phyloP scores from a whole-genome alignment of 2,113 vertebrate species.

The Labrus mixtus region DNA sequence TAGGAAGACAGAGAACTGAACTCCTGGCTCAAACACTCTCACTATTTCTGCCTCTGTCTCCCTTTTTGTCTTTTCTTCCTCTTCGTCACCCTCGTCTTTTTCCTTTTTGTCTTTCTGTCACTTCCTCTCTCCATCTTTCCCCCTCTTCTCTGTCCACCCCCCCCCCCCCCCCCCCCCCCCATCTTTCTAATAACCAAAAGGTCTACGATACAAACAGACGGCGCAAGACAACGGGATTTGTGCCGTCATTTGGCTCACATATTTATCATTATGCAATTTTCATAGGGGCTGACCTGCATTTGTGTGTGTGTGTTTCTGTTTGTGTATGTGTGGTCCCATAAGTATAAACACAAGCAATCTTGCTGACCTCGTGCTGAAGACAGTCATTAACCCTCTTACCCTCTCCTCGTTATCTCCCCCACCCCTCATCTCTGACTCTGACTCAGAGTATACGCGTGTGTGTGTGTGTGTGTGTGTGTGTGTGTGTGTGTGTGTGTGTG shows the following conservation, averaged over 20 bases:
- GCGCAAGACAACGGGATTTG: conserved; percentile 28
- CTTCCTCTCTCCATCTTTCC: neutral
- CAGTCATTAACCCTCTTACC: conserved; percentile 78
- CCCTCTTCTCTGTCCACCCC: neutral
- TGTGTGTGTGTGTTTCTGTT: conserved; percentile 22
- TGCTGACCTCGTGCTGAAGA: conserved; percentile 47
- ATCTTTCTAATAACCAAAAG: conserved; percentile 13
- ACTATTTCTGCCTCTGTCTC: conserved; percentile 4
- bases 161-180: neutral
- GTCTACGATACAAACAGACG: conserved; percentile 44
- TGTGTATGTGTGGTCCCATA: conserved; percentile 7
- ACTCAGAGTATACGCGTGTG: neutral
- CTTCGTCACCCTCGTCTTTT: neutral
- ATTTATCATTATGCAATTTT: conserved; percentile 65
- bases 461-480: conserved; percentile 20
- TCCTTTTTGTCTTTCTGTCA: conserved; percentile 9
- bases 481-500: conserved; percentile 14
- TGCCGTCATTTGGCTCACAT: conserved; percentile 40
- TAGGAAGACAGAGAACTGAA: conserved; percentile 73
- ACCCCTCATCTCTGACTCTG: conserved; percentile 43
- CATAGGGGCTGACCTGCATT: conserved; percentile 46
- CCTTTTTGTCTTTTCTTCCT: conserved; percentile 1
- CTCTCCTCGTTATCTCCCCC: conserved; percentile 69
- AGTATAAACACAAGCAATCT: conserved; percentile 27
- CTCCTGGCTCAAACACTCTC: conserved; percentile 44